Conservation (phyloP, 2,888 invertebrate species). For the Cryptops parisi region DNA sequence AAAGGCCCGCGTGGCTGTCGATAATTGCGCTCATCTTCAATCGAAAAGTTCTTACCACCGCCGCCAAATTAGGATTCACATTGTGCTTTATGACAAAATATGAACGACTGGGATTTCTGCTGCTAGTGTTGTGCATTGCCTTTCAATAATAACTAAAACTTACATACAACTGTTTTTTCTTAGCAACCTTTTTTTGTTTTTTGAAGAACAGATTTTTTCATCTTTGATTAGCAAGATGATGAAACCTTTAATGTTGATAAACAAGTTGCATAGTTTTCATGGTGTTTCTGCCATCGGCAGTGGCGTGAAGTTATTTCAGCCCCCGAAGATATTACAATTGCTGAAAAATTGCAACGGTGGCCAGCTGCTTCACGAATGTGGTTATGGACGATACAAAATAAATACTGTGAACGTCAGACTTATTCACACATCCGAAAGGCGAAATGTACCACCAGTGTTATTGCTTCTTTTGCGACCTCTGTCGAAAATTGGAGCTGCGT, state of each 20-base stretch:
- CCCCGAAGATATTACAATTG: too few relatives aligned
- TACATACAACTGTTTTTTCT: not conserved
- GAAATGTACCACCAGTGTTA: slow-evolving; percentile 18
- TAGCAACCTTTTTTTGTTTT: not conserved
- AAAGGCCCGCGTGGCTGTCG: slow-evolving; percentile 15
- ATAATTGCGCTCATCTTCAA: slow-evolving; percentile 17
- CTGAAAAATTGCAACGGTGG: too few relatives aligned
- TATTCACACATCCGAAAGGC: slow-evolving; percentile 21
- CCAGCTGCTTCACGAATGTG: too few relatives aligned
- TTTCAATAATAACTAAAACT: slow-evolving; percentile 3
- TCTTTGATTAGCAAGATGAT: not conserved
- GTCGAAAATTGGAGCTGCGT: slow-evolving; percentile 18
- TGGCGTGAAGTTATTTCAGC: too few relatives aligned
- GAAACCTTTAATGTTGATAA: not conserved
- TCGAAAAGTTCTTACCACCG: slow-evolving; percentile 14
- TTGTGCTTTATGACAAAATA: slow-evolving; percentile 15
- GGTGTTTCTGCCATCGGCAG: too few relatives aligned
- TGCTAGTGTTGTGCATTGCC: slow-evolving; percentile 13
- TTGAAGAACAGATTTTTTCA: not conserved
- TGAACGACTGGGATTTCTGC: slow-evolving; percentile 16
- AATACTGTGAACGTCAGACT: too few relatives aligned
- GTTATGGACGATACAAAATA: too few relatives aligned
- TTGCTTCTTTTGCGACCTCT: slow-evolving; percentile 18
- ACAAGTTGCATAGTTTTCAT: too few relatives aligned
- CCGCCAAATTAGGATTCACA: slow-evolving; percentile 15